Evolutionary conservation across 2,113 vertebrate genomes (phyloP).

Genomic region (Hiodon alosoides): DNA sequence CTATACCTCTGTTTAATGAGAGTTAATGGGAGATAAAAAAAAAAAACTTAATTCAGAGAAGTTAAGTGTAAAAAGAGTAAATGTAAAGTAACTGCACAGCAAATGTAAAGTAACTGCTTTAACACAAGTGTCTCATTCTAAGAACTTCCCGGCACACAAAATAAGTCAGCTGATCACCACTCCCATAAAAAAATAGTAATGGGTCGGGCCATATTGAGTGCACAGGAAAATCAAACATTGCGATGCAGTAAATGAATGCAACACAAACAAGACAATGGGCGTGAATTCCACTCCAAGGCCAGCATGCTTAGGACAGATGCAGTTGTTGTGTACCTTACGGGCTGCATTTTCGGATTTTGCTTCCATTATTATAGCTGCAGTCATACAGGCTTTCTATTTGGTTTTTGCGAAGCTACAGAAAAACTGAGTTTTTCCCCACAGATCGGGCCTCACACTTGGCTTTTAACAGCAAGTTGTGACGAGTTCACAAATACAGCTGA

Average conservation of each 20-base stretch:
- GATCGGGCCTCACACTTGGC: too few relatives aligned
- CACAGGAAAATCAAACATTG: not conserved
- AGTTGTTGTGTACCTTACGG: not conserved
- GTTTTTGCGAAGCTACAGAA: too few relatives aligned
- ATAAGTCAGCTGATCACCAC: not conserved
- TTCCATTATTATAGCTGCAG: too few relatives aligned
- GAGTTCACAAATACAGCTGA: too few relatives aligned
- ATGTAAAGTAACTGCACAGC: not conserved
- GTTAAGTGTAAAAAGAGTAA: not conserved
- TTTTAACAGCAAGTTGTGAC: too few relatives aligned
- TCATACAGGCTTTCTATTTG: too few relatives aligned
- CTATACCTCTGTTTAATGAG: too few relatives aligned
- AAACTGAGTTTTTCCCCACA: too few relatives aligned
- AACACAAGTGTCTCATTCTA: not conserved
- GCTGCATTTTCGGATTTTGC: too few relatives aligned
- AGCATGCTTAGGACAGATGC: not conserved
- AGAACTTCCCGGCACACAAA: not conserved
- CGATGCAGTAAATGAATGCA: not conserved
- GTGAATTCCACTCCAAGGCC: not conserved
- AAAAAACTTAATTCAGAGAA: not conserved
- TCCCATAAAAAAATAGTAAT: not conserved
- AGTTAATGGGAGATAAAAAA: not conserved
- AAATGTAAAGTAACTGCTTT: not conserved
- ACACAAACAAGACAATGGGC: not conserved
- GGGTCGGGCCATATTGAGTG: not conserved